A percentile compares a stretch with the other conserved stretches of the same genome.
Evolutionary conservation across 2,888 invertebrate species (phyloP).

Genomic region (Syrphus vitripennis): DNA sequence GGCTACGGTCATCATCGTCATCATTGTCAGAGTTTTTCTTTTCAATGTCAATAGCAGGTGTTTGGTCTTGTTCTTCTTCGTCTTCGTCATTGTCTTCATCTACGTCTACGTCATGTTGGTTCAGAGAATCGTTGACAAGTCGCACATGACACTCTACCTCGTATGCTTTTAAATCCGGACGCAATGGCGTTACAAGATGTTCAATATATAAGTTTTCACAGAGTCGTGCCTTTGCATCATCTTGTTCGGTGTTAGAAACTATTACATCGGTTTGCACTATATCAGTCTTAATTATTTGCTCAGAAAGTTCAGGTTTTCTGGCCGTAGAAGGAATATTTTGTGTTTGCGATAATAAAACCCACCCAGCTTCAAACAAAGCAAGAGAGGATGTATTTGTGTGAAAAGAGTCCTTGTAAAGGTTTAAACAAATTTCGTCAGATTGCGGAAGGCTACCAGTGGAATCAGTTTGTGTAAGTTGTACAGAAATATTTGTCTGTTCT

Average conservation of each 20-base stretch:
- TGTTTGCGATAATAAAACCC: conserved; percentile 20
- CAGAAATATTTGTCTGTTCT: not conserved
- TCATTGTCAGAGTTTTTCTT: conserved; percentile 80
- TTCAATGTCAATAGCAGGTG: conserved; percentile 77
- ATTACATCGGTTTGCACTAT: conserved; percentile 4
- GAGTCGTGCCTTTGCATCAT: conserved; percentile 8
- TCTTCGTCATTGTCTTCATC: conserved; percentile 79
- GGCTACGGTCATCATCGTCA: conserved; percentile 84
- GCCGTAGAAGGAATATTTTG: conserved; percentile 6
- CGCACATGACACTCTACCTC: conserved; percentile 38
- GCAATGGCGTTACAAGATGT: conserved; percentile 83
- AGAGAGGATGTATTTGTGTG: conserved; percentile 21
- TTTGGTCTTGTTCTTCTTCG: conserved; percentile 73
- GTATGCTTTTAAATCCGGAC: not conserved
- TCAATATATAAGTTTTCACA: conserved; percentile 80
- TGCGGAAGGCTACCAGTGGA: not conserved
- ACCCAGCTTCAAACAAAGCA: conserved; percentile 19
- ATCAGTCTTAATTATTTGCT: conserved; percentile 45
- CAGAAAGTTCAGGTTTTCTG: conserved; percentile 33
- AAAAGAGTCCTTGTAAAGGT: conserved; percentile 44
- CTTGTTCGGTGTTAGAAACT: not conserved
- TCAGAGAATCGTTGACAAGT: conserved; percentile 83
- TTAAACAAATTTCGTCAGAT: conserved; percentile 18
- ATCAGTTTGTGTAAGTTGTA: not conserved
- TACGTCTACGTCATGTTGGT: conserved; percentile 83